Percentiles rank a stretch among this genome's conserved stretches.
phyloP scores from a whole-genome alignment of 2,888 invertebrate genomes.

The Hemistola chrysoprasaria region DNA sequence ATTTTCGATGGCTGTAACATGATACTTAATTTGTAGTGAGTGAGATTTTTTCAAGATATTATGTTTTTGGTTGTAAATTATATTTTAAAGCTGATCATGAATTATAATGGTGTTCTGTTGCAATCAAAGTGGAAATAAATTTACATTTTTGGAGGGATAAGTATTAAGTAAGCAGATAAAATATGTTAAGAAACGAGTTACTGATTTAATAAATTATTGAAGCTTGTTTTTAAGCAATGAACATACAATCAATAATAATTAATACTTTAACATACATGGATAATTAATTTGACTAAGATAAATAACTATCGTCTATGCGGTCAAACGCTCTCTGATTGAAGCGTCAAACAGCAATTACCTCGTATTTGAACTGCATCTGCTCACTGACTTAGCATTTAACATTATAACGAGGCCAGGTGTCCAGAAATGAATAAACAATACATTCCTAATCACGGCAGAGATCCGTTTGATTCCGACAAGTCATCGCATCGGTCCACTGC shows the following conservation, averaged over 20 bases:
- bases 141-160: background rate
- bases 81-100: conserved; percentile 6
- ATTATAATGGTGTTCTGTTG: background rate
- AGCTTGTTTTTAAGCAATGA: background rate
- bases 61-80: conserved; percentile 20
- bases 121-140: background rate
- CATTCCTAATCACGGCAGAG: conserved; percentile 53
- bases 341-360: background rate
- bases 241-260: background rate
- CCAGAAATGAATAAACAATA: conserved; percentile 59
- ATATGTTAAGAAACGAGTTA: no score
- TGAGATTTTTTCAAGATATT: conserved; percentile 23
- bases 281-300: no score
- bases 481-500: conserved; percentile 54
- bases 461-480: conserved; percentile 52
- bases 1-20: conserved; percentile 43
- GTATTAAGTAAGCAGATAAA: background rate
- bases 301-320: no score
- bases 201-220: background rate
- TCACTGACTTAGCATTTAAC: conserved; percentile 10
- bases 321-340: no score
- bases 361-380: conserved; percentile 10
- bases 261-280: no score
- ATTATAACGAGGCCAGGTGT: conserved; percentile 26
- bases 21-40: conserved; percentile 35